Conservation (phyloP, 2,113 vertebrate species). For the Gracilinanus agilis region DNA sequence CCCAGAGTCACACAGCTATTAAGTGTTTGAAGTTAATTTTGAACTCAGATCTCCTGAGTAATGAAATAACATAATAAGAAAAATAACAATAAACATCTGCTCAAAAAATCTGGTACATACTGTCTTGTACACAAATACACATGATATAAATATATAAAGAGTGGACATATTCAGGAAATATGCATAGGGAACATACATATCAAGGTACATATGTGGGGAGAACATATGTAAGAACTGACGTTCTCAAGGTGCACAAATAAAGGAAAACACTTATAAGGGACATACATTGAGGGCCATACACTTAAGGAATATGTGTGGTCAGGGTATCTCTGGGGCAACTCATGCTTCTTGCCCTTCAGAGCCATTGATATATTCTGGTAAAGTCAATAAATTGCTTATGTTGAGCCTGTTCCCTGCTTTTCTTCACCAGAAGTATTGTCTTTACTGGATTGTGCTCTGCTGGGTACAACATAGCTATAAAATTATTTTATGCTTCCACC, state of each 20-base stretch:
- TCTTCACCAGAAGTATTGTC: not conserved
- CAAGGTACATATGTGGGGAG: not conserved
- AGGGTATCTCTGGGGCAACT: not conserved
- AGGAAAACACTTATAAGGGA: not conserved
- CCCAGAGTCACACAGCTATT: not conserved
- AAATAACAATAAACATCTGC: not conserved
- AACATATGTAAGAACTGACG: not conserved
- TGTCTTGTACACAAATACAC: not conserved
- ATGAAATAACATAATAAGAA: not conserved
- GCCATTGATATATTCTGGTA: not conserved
- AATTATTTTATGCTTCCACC: not conserved
- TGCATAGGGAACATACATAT: not conserved
- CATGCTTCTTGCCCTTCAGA: not conserved
- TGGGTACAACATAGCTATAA: not conserved
- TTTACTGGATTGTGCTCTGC: not conserved
- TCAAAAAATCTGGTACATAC: not conserved
- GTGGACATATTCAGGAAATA: not conserved
- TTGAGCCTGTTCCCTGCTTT: not conserved
- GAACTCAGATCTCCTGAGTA: not conserved
- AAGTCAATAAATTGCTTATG: not conserved
- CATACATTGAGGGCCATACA: not conserved
- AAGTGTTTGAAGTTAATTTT: not conserved
- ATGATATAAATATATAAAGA: not conserved
- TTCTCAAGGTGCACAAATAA: not conserved
- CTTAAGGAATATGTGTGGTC: not conserved